These are phyloP conservation scores for Cyclophora albipunctata DNA, from an alignment of 2,888 invertebrate genomes.

Conservation along the genomic window DNA sequence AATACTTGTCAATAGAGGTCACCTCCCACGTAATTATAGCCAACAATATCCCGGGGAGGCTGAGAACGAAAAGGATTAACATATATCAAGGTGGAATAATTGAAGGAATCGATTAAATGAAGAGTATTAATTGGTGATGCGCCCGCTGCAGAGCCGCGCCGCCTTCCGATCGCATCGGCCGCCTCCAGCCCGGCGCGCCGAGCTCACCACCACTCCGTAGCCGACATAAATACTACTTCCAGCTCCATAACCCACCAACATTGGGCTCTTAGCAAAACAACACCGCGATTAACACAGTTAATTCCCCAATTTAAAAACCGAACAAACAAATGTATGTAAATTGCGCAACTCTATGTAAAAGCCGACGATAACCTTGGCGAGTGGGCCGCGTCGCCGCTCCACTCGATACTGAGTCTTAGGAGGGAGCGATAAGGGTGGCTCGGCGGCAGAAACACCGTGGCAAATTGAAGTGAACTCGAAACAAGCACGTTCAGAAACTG, in stretches of 20 bases:
- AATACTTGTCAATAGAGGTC: slow-evolving; percentile 73
- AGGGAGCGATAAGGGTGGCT: slow-evolving; percentile 22
- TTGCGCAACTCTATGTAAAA: slow-evolving; percentile 69
- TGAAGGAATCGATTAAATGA: slow-evolving; percentile 75
- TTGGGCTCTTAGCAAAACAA: slow-evolving; percentile 45
- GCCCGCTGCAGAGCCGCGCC: slow-evolving; percentile 44
- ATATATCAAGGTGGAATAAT: slow-evolving; percentile 73
- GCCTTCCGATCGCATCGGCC: slow-evolving; percentile 42
- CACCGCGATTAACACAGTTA: slow-evolving; percentile 64
- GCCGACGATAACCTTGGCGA: slow-evolving; percentile 58
- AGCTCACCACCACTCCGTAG: slow-evolving; percentile 41
- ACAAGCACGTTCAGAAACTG: slow-evolving; percentile 74
- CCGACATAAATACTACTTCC: background rate
- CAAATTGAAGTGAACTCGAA: slow-evolving; percentile 64
- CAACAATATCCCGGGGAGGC: slow-evolving; percentile 71
- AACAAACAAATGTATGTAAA: slow-evolving; percentile 74
- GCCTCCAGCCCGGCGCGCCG: slow-evolving; percentile 13
- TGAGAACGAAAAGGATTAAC: slow-evolving; percentile 63
- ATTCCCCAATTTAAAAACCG: slow-evolving; percentile 72
- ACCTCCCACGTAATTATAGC: slow-evolving; percentile 74
- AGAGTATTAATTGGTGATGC: slow-evolving; percentile 73
- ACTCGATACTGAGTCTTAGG: slow-evolving; percentile 32
- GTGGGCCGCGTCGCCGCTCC: slow-evolving; percentile 6
- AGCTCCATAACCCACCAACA: slow-evolving; percentile 17
- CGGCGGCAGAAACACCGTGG: slow-evolving; percentile 30